Evolutionary conservation across 92 coral and sea anemone species (phyloP).

Genomic region (Plumapathes pennacea): DNA sequence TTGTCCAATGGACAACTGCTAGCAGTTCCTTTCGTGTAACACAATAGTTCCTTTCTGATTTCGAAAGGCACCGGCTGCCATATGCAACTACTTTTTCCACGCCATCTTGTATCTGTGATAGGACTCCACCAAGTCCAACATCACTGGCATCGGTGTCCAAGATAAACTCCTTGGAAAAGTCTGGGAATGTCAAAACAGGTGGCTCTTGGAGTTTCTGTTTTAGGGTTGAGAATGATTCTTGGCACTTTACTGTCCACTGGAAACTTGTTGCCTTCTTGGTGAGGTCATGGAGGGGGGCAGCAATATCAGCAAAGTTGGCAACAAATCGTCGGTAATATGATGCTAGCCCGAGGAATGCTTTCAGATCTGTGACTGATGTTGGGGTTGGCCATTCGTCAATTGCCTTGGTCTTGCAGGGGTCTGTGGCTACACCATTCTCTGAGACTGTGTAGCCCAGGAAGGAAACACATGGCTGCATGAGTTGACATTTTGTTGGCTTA

Average conservation of each 20-base stretch:
- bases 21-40: slow-evolving; percentile 22
- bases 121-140: slow-evolving; percentile 9
- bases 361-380: slow-evolving; percentile 5
- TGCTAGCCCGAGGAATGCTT: slow-evolving; percentile 25
- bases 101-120: slow-evolving; percentile 32
- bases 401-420: slow-evolving; percentile 38
- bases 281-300: slow-evolving; percentile 30
- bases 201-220: slow-evolving; percentile 9
- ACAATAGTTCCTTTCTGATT: slow-evolving; percentile 24
- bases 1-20: slow-evolving; percentile 10
- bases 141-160: slow-evolving; percentile 47
- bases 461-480: slow-evolving; percentile 18
- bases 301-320: slow-evolving; percentile 32
- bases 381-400: slow-evolving; percentile 32
- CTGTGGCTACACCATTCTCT: slow-evolving; percentile 27
- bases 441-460: slow-evolving; percentile 28
- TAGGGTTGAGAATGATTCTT: slow-evolving; percentile 18
- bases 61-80: slow-evolving; percentile 3
- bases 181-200: slow-evolving; percentile 25
- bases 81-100: slow-evolving; percentile 9
- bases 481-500: slow-evolving; percentile 38
- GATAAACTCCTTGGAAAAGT: slow-evolving; percentile 6
- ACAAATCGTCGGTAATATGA: slow-evolving; percentile 46
- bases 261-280: slow-evolving; percentile 6
- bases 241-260: slow-evolving; percentile 16